Evolutionary conservation across 1,140 invertebrate genomes (phyloP), one percentile per base, ranked within the genome.

Genomic region (Macrobrachium nipponense): DNA sequence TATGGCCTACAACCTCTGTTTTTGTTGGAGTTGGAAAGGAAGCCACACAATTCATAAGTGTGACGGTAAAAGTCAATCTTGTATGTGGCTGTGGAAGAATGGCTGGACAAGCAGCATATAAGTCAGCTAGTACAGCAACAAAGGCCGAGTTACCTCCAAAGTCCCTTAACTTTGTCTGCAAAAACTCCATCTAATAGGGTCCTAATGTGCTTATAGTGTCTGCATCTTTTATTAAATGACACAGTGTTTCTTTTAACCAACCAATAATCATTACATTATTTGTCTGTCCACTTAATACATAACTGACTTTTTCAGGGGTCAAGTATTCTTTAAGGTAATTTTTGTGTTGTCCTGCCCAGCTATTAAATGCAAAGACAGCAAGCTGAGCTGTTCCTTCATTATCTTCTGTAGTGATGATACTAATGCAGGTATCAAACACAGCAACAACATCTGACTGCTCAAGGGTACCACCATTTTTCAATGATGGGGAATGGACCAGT

Each of bases 11-110:
- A 27, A 84, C 83, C 66, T 86, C 83, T 36, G 83, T 58, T 51
- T 86, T 86, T 5, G 83, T 86, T 79, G 83, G 83, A 44, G 83
- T 86, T 18, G 83, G 83, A 36, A 86, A 86, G 77, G 83, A 66
- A 20, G 83, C 76, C 17, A 86, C 83, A 62, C 83, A 86, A 51
- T 86, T 86, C 83, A 86, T 86, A 0, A 86, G 64, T 15, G 77
- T 79, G 64, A 86, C 68, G 27, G 83, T 86, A 59, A 86, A 86
- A 75, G 83, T 73, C 64, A 80, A 77, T 7, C 83, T 62, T 15
- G 66, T 80, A 27, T 80, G 75, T 60, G 75, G 83, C 43, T 68
- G 83, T 15, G 83, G 83, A 20, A 86, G 68, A 27, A 86, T 58
- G 17, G 68, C 58, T 1, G 83, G 83, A 80, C 83, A 86, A 36